Evolutionary conservation across 2,888 invertebrate species (phyloP).

Genomic region (Catotricha subobsoleta): DNA sequence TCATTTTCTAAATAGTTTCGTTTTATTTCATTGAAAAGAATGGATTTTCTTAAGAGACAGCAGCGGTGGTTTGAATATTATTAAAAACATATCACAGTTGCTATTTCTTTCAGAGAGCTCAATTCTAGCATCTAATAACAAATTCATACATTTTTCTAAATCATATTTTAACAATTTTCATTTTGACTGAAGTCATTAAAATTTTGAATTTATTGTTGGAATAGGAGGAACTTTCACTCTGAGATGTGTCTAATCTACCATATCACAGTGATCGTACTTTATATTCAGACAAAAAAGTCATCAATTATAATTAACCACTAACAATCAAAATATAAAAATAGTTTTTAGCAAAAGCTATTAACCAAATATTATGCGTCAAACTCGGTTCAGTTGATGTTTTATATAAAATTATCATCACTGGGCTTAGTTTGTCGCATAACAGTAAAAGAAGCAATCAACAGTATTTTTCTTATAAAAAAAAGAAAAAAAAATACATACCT

Average conservation of each 20-base stretch:
- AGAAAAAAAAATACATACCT: constrained; percentile 44
- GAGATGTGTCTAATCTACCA: constrained; percentile 10
- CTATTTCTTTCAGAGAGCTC: constrained; percentile 28
- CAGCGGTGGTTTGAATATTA: constrained; percentile 27
- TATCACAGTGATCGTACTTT: constrained; percentile 15
- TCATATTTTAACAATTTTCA: too few relatives aligned
- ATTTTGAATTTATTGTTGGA: too few relatives aligned
- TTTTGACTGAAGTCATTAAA: too few relatives aligned
- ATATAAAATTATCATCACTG: constrained; percentile 24
- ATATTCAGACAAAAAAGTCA: constrained; percentile 11
- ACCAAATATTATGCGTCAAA: constrained; percentile 27
- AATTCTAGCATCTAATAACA: too few relatives aligned
- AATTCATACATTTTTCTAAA: too few relatives aligned
- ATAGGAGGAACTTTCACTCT: constrained; percentile 14
- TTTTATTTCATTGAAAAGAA: neutral
- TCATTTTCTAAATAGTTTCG: too few relatives aligned
- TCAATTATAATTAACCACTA: too few relatives aligned
- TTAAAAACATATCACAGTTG: constrained; percentile 27
- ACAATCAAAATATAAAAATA: neutral
- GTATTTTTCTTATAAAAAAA: constrained; percentile 4
- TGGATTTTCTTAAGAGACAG: constrained; percentile 29
- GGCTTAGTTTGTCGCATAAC: constrained; percentile 32
- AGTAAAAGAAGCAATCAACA: neutral
- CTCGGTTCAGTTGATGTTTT: constrained; percentile 24
- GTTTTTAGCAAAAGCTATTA: neutral